These are phyloP conservation scores for Caenorhabditis sp. DNA, from an alignment of 2,888 invertebrate species.

Conservation along the genomic window DNA sequence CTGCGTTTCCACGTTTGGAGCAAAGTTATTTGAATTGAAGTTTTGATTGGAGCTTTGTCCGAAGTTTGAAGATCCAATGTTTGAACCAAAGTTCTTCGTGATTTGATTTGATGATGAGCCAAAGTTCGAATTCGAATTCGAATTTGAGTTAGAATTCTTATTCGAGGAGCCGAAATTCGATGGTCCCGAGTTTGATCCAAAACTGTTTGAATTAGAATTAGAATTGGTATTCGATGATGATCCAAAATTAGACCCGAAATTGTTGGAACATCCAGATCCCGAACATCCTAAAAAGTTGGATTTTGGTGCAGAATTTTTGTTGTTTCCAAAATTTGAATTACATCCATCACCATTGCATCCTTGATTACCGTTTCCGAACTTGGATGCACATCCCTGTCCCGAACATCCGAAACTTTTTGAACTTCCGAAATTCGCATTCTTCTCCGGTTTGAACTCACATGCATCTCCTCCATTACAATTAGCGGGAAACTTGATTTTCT, in stretches of 20 bases:
- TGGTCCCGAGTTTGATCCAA: no score
- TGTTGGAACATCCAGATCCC: not conserved
- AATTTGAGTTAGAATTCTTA: no score
- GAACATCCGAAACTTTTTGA: not conserved
- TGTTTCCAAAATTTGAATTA: not conserved
- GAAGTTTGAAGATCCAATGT: no score
- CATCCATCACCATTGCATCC: not conserved
- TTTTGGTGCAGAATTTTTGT: conserved; percentile 12
- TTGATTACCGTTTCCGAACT: not conserved
- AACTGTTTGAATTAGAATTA: no score
- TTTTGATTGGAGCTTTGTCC: no score
- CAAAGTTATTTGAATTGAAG: conserved; percentile 17
- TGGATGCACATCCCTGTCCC: not conserved
- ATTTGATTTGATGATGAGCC: conserved; percentile 8
- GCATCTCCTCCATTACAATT: not conserved
- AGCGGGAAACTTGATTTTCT: not conserved
- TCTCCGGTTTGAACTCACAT: not conserved
- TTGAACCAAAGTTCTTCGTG: conserved; percentile 16
- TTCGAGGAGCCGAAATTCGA: no score
- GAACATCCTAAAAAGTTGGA: not conserved
- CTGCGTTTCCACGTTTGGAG: no score
- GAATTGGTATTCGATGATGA: no score
- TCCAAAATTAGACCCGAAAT: no score
- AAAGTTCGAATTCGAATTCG: no score
- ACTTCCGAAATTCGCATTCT: not conserved